phyloP scores from a whole-genome alignment of 2,888 invertebrate genomes.

The Leptopilina syphax region DNA sequence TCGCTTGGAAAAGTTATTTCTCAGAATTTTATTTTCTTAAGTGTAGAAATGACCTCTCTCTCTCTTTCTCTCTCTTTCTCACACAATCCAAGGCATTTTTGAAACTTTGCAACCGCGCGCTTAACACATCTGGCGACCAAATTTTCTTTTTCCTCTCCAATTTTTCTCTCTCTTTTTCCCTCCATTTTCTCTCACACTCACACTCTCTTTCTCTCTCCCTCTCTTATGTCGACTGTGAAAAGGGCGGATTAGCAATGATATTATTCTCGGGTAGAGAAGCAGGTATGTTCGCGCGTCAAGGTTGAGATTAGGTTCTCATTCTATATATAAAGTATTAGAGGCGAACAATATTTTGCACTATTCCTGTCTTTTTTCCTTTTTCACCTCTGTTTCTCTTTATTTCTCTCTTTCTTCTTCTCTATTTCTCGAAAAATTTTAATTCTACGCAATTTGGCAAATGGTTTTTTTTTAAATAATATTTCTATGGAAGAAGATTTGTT shows the following conservation, averaged over 20 bases:
- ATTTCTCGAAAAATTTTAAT: no score
- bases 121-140: constrained; percentile 26
- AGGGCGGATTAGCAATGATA: constrained; percentile 14
- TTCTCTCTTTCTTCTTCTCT: no score
- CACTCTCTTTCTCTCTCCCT: no score
- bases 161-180: no score
- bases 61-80: no score
- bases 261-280: constrained; percentile 11
- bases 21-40: constrained; percentile 3
- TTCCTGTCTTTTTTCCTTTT: not conserved
- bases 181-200: no score
- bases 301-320: constrained; percentile 16
- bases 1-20: constrained; percentile 16
- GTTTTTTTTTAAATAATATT: no score
- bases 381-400: no score
- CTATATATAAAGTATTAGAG: not conserved
- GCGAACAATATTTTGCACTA: not conserved
- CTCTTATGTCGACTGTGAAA: not conserved
- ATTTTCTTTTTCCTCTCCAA: not conserved
- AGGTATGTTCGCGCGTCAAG: constrained; percentile 8
- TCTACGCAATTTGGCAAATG: no score
- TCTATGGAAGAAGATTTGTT: no score
- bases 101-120: no score
- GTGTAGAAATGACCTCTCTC: not conserved
- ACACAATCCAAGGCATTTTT: no score